phyloP scores from a whole-genome alignment of 2,113 vertebrate species.

The Bujurquina vittata region DNA sequence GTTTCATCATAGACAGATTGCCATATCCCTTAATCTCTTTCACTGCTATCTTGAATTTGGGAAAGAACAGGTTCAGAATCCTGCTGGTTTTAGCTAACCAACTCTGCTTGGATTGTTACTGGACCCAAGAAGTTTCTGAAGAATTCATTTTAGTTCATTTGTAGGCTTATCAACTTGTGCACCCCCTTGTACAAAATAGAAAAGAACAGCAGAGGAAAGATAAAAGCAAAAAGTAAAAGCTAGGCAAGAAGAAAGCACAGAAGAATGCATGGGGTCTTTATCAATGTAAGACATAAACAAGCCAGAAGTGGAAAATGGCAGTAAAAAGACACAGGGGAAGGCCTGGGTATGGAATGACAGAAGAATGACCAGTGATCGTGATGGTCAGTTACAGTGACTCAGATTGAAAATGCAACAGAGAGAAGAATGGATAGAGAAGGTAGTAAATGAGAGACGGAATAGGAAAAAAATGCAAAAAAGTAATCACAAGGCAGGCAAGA shows the following conservation, averaged over 20 bases:
- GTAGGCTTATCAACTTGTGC: background rate
- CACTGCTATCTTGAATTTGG: background rate
- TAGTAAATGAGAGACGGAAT: slow-evolving; percentile 23
- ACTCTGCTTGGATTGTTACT: background rate
- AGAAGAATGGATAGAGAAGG: slow-evolving; percentile 13
- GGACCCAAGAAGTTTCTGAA: background rate
- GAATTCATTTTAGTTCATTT: background rate
- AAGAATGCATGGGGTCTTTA: background rate
- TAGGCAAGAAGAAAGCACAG: background rate
- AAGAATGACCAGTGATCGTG: background rate
- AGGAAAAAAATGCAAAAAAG: slow-evolving; percentile 14
- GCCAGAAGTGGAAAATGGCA: background rate
- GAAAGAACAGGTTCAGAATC: slow-evolving; percentile 32
- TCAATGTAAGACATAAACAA: background rate
- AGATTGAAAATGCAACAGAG: slow-evolving; percentile 6
- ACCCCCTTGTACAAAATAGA: background rate
- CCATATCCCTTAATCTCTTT: background rate
- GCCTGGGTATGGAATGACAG: background rate
- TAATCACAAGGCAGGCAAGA: background rate
- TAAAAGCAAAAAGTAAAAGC: background rate
- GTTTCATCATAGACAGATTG: slow-evolving; percentile 1
- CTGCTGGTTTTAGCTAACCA: slow-evolving; percentile 18
- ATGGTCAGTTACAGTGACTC: background rate
- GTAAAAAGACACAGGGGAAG: background rate
- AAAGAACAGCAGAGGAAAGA: background rate